These are phyloP conservation scores for Hirtodrosophila confusa DNA, from an alignment of 2,888 invertebrate genomes.

Conservation along the genomic window DNA sequence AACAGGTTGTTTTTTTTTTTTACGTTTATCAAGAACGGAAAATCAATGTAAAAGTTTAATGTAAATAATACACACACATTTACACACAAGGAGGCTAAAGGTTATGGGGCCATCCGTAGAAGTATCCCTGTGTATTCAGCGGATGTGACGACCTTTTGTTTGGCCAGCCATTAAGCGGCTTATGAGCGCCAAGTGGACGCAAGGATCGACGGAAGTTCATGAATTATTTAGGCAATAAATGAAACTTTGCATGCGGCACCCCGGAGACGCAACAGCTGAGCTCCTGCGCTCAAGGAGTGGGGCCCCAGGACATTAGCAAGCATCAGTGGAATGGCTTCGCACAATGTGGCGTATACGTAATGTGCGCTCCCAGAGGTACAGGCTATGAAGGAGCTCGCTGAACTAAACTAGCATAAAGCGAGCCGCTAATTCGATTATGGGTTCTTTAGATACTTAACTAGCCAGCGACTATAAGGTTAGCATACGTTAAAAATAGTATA, in stretches of 20 bases:
- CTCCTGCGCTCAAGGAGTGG: constrained; percentile 2
- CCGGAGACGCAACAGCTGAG: constrained; percentile 28
- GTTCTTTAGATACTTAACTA: constrained; percentile 4
- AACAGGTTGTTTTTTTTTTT: constrained; percentile 25
- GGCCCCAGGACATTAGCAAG: background rate
- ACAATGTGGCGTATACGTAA: constrained; percentile 41
- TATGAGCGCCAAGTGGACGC: constrained; percentile 40
- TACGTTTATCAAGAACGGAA: constrained; percentile 37
- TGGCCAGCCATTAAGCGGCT: constrained; percentile 72
- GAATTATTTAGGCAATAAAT: constrained; percentile 49
- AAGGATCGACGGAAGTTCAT: constrained; percentile 34
- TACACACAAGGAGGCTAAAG: constrained; percentile 20
- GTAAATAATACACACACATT: constrained; percentile 40
- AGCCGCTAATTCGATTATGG: constrained; percentile 32
- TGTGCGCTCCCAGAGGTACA: constrained; percentile 3
- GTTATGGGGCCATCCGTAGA: constrained; percentile 23
- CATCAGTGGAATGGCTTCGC: constrained; percentile 1
- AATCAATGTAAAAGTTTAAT: constrained; percentile 57
- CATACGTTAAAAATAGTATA: background rate
- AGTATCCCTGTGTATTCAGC: constrained; percentile 22
- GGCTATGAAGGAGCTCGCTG: too few relatives aligned
- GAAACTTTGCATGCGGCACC: constrained; percentile 11
- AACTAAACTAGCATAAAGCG: constrained; percentile 6
- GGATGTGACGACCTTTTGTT: constrained; percentile 66
- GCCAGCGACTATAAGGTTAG: background rate